Evolutionary conservation across 2,888 invertebrate genomes (phyloP).

Genomic region (Neoascia interrupta): DNA sequence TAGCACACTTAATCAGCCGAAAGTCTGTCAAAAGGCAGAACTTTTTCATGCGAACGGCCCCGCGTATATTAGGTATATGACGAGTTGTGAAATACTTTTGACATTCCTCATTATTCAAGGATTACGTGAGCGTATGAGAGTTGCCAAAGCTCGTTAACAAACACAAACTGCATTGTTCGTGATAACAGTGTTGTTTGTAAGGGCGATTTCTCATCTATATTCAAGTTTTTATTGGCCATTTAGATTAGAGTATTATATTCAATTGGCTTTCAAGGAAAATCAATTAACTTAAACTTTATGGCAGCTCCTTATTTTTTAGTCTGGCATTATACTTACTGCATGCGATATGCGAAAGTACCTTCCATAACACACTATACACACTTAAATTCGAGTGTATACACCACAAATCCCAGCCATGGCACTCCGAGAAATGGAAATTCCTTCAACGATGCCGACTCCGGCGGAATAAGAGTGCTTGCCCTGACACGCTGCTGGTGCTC

Average conservation of each 20-base stretch:
- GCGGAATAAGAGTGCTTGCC: conserved; percentile 16
- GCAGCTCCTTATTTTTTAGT: conserved; percentile 6
- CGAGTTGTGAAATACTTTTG: not conserved
- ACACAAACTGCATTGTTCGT: conserved; percentile 7
- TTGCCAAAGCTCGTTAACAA: not conserved
- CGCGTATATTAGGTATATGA: no score
- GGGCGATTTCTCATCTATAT: conserved; percentile 15
- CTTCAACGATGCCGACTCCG: not conserved
- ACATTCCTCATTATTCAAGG: not conserved
- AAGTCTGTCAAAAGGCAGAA: conserved; percentile 10
- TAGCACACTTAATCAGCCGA: conserved; percentile 15
- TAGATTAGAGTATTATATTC: conserved; percentile 37
- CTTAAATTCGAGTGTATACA: conserved; percentile 27
- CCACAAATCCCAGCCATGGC: conserved; percentile 29
- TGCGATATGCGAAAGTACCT: conserved; percentile 5
- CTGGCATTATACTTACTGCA: conserved; percentile 13
- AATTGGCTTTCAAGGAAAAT: conserved; percentile 40
- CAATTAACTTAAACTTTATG: conserved; percentile 48
- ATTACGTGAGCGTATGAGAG: conserved; percentile 27
- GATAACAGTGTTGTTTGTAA: conserved; percentile 17
- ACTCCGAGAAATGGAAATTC: conserved; percentile 7
- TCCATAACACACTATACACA: not conserved
- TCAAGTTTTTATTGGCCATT: conserved; percentile 32
- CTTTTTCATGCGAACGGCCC: not conserved
- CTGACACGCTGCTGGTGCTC: no score